Base-by-base conservation (phyloP, 2,888 invertebrate species). In the Hyalella azteca region DNA sequence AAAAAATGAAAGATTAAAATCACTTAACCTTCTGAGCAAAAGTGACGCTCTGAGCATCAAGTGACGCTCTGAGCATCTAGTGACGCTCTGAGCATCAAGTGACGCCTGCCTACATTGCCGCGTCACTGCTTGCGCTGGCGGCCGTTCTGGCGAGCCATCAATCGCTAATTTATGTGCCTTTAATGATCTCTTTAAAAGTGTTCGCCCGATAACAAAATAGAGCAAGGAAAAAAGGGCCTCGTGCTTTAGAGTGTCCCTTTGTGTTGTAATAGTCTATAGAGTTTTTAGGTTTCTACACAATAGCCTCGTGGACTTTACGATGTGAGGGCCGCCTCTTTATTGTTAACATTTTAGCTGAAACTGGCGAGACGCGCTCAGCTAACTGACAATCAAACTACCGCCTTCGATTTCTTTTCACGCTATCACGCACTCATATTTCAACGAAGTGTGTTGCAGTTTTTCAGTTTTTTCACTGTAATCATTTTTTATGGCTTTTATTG, bases 181-280 rank as follows among this genome's bases (percentile, higher is more conserved):
- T 66, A 66, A 66, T 66, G 66, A 66, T 66, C 36, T 66, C 66
- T 66, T 66, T 66, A 66, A 66, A 66, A 66, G 66, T 66, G 66
- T 36, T 66, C 66, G 66, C 19, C 29, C 66, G 66, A 66, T 66
- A 66, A 66, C 66, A 66, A 66, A 66, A 66, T 66, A 66, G 66
- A 32, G 66, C 15, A 9, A n/a, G 36, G 66, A 66, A 66, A 66
- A 66, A 66, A 66, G n/a, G 36, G 66, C 66, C 66, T 32, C 66
- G 13, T 36, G 66, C 36, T 66, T 66, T 36, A 36, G 66, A 66
- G 66, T 36, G 32, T n/a, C 66, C 66, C 36, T 66, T 66, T 66
- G 66, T 66, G 66, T 66, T 36, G 66, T 66, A 66, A 66, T 66
- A 66, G 66, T 66, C 66, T 19, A 36, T 66, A 36, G 66, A 32